phyloP scores from a whole-genome alignment of 2,113 vertebrate species.

The Nibea albiflora region DNA sequence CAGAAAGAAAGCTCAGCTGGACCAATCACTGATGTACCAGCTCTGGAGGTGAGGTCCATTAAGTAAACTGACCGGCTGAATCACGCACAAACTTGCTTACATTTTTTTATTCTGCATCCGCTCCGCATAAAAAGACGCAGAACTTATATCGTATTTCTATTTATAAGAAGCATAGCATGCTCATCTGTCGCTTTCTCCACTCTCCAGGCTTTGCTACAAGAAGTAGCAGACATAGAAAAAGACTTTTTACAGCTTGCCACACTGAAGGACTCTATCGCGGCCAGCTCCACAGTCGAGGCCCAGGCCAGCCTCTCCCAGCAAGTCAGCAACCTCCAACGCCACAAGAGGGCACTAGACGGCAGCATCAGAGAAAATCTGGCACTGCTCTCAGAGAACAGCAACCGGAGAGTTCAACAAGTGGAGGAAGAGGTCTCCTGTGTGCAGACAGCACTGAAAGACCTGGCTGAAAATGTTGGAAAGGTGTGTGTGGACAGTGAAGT shows the following conservation, averaged over 20 bases:
- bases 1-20: constrained; percentile 19
- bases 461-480: constrained; percentile 17
- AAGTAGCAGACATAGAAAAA: constrained; percentile 46
- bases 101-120: not conserved
- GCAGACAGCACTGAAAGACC: constrained; percentile 23
- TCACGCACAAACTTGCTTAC: not conserved
- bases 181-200: not conserved
- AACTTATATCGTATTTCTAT: not conserved
- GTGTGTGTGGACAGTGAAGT: constrained; percentile 7
- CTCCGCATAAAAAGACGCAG: not conserved
- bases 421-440: constrained; percentile 28
- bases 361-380: constrained; percentile 30
- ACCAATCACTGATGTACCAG: constrained; percentile 3
- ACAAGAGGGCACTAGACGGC: constrained; percentile 54
- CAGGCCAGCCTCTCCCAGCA: constrained; percentile 45
- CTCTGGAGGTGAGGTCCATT: constrained; percentile 51
- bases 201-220: constrained; percentile 45
- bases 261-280: constrained; percentile 26
- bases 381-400: not conserved
- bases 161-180: not conserved
- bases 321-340: constrained; percentile 43
- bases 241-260: constrained; percentile 28
- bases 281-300: constrained; percentile 29
- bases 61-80: not conserved
- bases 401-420: constrained; percentile 24